A percentile compares a stretch with the other conserved stretches of the same genome.
These are phyloP conservation scores for Heliconius congener DNA, from an alignment of 1,140 invertebrate genomes.

Conservation along the genomic window DNA sequence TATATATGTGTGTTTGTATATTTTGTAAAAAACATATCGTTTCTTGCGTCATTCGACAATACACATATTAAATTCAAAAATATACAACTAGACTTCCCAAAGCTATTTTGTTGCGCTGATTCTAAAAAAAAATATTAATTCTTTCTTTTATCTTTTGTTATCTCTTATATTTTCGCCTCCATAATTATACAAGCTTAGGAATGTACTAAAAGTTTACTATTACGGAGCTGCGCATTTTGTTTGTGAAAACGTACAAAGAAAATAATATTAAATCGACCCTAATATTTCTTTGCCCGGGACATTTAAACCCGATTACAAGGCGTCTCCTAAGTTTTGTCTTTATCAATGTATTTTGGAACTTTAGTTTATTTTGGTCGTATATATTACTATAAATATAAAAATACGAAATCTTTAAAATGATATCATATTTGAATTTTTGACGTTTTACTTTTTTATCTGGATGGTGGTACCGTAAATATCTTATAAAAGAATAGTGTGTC, in stretches of 20 bases:
- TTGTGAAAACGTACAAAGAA: slow-evolving; percentile 1
- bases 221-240: background rate
- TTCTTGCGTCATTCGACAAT: background rate
- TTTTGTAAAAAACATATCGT: too few relatives aligned
- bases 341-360: background rate
- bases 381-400: too few relatives aligned
- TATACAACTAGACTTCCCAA: background rate
- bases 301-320: slow-evolving; percentile 3
- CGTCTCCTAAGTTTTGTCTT: background rate
- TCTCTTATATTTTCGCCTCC: background rate
- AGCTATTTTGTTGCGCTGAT: background rate
- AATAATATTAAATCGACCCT: background rate
- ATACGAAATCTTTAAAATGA: too few relatives aligned
- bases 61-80: background rate
- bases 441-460: too few relatives aligned
- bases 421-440: too few relatives aligned
- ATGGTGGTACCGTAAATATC: too few relatives aligned
- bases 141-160: slow-evolving; percentile 10
- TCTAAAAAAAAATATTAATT: background rate
- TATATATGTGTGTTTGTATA: too few relatives aligned
- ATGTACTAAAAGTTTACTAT: slow-evolving; percentile 4
- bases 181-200: slow-evolving; percentile 1
- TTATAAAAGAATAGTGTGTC: too few relatives aligned
- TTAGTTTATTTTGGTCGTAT: background rate
- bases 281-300: slow-evolving; percentile 1